phyloP scores from a whole-genome alignment of 1,140 invertebrate genomes.

The Piezodorus guildinii region DNA sequence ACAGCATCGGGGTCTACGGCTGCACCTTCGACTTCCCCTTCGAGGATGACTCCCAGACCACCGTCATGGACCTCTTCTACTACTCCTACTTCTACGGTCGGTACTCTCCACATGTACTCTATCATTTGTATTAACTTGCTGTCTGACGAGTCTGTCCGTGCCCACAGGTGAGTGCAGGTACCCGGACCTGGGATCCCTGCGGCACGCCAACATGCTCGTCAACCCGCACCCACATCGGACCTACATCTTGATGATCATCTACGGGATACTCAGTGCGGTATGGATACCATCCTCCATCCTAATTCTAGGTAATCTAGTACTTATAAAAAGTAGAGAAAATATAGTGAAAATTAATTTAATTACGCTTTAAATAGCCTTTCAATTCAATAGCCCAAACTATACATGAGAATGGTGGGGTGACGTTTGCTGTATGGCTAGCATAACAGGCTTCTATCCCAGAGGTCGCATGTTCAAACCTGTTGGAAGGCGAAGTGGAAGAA shows the following conservation, averaged over 20 bases:
- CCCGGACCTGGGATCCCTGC: neutral
- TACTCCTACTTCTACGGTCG: constrained; percentile 19
- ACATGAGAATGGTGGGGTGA: too few species aligned
- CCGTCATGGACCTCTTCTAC: constrained; percentile 5
- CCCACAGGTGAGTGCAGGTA: neutral
- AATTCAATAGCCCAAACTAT: too few species aligned
- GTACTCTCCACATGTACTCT: neutral
- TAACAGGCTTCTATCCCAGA: too few species aligned
- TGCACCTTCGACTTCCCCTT: constrained; percentile 12
- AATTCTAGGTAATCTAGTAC: constrained; percentile 13
- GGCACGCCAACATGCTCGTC: neutral
- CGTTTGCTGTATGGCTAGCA: too few species aligned
- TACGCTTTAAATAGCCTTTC: too few species aligned
- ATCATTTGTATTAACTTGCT: too few species aligned
- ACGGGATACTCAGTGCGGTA: constrained; percentile 20
- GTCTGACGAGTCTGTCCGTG: too few species aligned
- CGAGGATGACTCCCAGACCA: neutral
- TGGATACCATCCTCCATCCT: constrained; percentile 22
- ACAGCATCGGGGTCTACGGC: constrained; percentile 9
- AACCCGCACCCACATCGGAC: neutral
- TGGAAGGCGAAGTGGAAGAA: too few species aligned
- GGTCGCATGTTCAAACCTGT: too few species aligned
- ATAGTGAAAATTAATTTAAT: too few species aligned
- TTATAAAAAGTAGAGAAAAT: too few species aligned
- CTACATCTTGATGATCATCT: constrained; percentile 16